Conservation (phyloP, 2,797 vertebrate species). For the Falco peregrinus region DNA sequence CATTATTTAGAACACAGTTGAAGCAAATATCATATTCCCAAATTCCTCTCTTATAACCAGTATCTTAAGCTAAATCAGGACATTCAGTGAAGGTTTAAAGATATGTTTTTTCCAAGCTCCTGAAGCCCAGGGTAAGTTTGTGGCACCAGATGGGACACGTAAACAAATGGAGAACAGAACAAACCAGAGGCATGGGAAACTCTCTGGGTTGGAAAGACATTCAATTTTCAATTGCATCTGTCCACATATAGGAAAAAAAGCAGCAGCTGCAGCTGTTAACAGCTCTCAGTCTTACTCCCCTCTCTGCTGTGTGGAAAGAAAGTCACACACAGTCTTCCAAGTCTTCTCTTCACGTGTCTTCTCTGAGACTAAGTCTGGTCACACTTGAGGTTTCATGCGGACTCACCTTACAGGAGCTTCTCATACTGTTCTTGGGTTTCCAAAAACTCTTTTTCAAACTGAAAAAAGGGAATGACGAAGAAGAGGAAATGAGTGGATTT, state of each 20-base stretch:
- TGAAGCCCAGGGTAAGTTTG: not conserved
- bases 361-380: not conserved
- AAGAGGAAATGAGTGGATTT: not conserved
- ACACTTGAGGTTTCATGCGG: not conserved
- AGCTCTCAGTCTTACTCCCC: not conserved
- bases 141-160: accelerated
- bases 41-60: not conserved
- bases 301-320: not conserved
- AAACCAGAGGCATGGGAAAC: not conserved
- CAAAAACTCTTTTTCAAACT: conserved; percentile 88
- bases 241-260: not conserved
- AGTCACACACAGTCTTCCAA: not conserved
- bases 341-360: not conserved
- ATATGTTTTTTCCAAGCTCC: not conserved
- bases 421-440: conserved; percentile 80
- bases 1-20: not conserved
- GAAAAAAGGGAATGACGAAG: not conserved
- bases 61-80: not conserved
- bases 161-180: not conserved
- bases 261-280: not conserved
- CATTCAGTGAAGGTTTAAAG: not conserved
- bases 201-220: not conserved
- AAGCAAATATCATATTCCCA: not conserved
- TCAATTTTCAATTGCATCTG: not conserved
- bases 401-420: conserved; percentile 82